phyloP scores from a whole-genome alignment of 1,140 invertebrate genomes.

The Aphelinus atriplicis region DNA sequence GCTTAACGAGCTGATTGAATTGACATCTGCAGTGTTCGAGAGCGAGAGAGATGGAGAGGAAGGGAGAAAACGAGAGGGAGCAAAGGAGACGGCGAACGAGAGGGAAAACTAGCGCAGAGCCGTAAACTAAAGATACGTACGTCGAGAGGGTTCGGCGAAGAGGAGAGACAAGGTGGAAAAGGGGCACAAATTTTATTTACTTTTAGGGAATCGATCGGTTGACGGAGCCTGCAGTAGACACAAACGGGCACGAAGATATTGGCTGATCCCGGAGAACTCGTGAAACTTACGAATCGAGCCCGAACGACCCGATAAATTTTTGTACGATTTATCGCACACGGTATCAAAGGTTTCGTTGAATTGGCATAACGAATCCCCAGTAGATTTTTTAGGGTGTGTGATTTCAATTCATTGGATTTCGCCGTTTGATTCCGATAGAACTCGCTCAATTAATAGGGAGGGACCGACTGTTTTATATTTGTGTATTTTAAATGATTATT shows the following conservation, averaged over 20 bases:
- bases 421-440: no score
- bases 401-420: no score
- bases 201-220: constrained; percentile 59
- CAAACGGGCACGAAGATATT: background rate
- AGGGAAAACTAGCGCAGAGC: no score
- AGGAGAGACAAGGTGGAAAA: constrained; percentile 30
- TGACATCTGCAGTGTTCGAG: constrained; percentile 21
- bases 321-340: no score
- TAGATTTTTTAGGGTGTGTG: no score
- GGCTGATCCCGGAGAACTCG: background rate
- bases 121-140: constrained; percentile 8
- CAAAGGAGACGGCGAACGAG: no score
- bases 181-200: constrained; percentile 59
- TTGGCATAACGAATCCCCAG: no score
- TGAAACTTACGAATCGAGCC: background rate
- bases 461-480: no score
- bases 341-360: no score
- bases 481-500: no score
- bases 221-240: background rate
- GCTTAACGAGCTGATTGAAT: constrained; percentile 23
- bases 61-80: constrained; percentile 8
- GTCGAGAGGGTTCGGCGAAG: constrained; percentile 5
- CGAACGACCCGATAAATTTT: no score
- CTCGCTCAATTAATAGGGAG: no score
- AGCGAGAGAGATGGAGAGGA: constrained; percentile 22